Percentiles rank a stretch among this genome's conserved stretches.
phyloP scores from a whole-genome alignment of 2,113 vertebrate species.

The Cairina moschata region DNA sequence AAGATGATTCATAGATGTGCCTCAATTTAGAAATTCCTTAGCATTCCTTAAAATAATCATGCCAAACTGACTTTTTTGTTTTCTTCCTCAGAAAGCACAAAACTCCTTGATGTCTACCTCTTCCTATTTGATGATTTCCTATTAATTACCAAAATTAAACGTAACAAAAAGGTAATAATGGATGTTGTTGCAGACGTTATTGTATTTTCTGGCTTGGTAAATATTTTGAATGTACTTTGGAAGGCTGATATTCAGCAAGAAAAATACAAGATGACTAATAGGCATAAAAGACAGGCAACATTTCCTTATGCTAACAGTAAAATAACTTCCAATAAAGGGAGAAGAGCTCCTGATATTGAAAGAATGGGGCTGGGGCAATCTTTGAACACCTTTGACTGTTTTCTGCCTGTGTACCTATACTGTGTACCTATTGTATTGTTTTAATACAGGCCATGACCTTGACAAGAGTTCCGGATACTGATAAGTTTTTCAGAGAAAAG shows the following conservation, averaged over 20 bases:
- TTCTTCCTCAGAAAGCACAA: constrained; percentile 82
- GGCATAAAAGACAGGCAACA: neutral
- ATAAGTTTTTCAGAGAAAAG: neutral
- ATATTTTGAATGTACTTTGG: neutral
- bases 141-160: constrained; percentile 90
- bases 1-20: neutral
- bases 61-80: neutral
- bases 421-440: neutral
- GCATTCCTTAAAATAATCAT: neutral
- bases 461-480: neutral
- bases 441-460: neutral
- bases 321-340: too few relatives aligned
- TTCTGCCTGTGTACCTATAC: neutral
- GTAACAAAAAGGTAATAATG: constrained; percentile 85
- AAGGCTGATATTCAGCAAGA: neutral
- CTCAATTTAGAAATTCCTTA: neutral
- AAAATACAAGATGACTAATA: neutral
- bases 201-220: neutral
- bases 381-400: neutral
- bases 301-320: neutral
- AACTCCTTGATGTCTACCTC: constrained; percentile 85
- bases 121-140: constrained; percentile 94
- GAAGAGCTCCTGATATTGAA: too few relatives aligned
- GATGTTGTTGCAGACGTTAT: neutral
- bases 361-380: too few relatives aligned